A percentile compares a stretch with the other conserved stretches of the same genome.
These are phyloP conservation scores for Serilophus lunatus DNA, from an alignment of 2,113 vertebrate species.

Conservation along the genomic window DNA sequence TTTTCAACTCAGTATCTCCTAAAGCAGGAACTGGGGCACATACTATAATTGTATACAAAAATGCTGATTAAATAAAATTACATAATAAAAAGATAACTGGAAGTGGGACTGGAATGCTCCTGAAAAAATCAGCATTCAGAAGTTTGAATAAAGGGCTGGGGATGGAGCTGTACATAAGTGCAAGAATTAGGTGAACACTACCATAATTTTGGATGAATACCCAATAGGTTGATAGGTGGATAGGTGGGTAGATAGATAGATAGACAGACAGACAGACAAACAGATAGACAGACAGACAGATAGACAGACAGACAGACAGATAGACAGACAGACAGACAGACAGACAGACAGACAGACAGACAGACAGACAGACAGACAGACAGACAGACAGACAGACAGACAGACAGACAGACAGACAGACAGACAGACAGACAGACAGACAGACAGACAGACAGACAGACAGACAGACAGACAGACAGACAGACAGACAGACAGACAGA, in stretches of 20 bases:
- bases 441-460: too few relatives aligned
- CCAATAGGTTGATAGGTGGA: not conserved
- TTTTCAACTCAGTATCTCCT: not conserved
- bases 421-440: too few relatives aligned
- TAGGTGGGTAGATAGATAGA: too few relatives aligned
- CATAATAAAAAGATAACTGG: not conserved
- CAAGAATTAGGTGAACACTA: not conserved
- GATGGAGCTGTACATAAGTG: not conserved
- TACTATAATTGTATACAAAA: not conserved
- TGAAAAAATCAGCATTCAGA: not conserved
- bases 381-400: too few relatives aligned
- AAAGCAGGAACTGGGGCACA: not conserved
- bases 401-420: too few relatives aligned
- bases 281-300: accelerated
- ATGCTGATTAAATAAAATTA: not conserved
- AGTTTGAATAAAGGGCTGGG: not conserved
- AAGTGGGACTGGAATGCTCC: not conserved
- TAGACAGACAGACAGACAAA: not conserved
- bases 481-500: too few relatives aligned
- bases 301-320: too few relatives aligned
- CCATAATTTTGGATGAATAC: not conserved
- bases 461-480: too few relatives aligned
- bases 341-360: too few relatives aligned
- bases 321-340: too few relatives aligned
- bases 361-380: too few relatives aligned